Evolutionary conservation across 2,888 invertebrate species (phyloP).

Genomic region (Apocheima hispidaria): DNA sequence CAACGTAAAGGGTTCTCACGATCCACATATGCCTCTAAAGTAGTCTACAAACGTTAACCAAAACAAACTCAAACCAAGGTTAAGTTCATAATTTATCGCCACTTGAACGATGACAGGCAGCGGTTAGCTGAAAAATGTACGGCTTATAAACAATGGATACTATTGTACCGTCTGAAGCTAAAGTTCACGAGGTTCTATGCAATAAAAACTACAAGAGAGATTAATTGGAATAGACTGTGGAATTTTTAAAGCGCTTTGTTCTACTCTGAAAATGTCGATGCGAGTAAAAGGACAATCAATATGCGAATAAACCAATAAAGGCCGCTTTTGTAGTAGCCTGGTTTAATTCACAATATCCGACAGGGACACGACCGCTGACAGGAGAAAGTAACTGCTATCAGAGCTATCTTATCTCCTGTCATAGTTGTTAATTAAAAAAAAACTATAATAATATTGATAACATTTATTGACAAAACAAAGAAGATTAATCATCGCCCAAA

Average conservation of each 20-base stretch:
- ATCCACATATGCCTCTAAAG: conserved; percentile 68
- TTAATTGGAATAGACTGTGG: conserved; percentile 54
- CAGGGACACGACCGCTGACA: neutral
- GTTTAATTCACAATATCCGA: conserved; percentile 1
- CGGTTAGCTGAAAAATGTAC: conserved; percentile 67
- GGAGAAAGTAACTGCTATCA: no score
- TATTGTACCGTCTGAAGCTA: conserved; percentile 15
- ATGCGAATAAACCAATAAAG: conserved; percentile 45
- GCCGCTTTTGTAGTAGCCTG: conserved; percentile 38
- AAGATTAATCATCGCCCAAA: no score
- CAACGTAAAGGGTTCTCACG: conserved; percentile 72
- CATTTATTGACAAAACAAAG: no score
- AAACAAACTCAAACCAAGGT: conserved; percentile 81
- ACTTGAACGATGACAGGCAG: conserved; percentile 75
- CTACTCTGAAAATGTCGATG: conserved; percentile 33
- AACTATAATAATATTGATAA: no score
- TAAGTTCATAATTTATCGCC: conserved; percentile 82
- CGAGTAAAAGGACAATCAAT: conserved; percentile 42
- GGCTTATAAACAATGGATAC: conserved; percentile 70
- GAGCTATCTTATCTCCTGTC: no score
- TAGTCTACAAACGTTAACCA: conserved; percentile 62
- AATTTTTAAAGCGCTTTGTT: conserved; percentile 52
- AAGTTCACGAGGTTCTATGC: conserved; percentile 32
- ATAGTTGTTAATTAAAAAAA: no score
- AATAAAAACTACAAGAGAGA: conserved; percentile 44